Percentiles rank a stretch among this genome's conserved stretches.
phyloP scores from a whole-genome alignment of 2,113 vertebrate species.

The Murina feae region DNA sequence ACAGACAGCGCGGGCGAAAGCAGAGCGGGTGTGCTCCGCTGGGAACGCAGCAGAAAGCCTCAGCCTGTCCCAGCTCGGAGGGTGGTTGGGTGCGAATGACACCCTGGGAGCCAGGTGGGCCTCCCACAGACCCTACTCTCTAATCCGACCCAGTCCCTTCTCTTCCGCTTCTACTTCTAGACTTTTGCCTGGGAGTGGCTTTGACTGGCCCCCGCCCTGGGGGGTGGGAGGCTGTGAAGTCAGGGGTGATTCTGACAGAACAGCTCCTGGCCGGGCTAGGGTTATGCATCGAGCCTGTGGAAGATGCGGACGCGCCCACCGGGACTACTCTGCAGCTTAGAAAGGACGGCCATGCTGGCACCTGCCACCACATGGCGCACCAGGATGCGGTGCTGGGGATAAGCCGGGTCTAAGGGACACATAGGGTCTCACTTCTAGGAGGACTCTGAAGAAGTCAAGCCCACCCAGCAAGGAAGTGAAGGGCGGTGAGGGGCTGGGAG shows the following conservation, averaged over 20 bases:
- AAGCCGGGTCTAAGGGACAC: not conserved
- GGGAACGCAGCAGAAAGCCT: not conserved
- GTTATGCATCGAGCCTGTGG: too few species aligned
- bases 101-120: accelerated
- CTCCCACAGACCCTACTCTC: not conserved
- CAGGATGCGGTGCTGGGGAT: accelerated
- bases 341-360: too few species aligned
- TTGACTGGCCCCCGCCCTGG: accelerated
- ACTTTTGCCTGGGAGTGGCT: not conserved
- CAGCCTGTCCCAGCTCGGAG: accelerated
- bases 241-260: not conserved
- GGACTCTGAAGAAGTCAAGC: not conserved
- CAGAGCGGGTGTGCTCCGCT: not conserved
- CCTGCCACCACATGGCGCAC: accelerated
- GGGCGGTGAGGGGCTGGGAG: not conserved
- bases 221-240: too few species aligned
- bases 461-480: not conserved
- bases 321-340: accelerated
- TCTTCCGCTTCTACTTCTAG: not conserved
- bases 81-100: not conserved
- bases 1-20: not conserved
- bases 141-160: not conserved
- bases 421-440: accelerated
- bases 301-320: accelerated
- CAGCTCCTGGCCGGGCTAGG: not conserved